These are phyloP conservation scores for Galerucella pusilla DNA, from an alignment of 2,888 invertebrate genomes.

Conservation along the genomic window DNA sequence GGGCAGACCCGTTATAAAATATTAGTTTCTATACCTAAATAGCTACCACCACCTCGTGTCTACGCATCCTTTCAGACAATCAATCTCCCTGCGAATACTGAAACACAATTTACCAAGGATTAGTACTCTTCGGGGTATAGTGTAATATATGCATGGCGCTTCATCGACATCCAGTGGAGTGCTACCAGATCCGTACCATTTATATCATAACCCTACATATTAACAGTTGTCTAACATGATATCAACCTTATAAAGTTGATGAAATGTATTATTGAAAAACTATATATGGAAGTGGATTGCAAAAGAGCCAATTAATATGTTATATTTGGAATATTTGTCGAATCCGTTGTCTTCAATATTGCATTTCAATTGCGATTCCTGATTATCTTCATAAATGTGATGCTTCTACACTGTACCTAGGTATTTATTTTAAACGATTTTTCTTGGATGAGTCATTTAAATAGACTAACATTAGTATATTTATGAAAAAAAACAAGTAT, in stretches of 20 bases:
- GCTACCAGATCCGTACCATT: conserved; percentile 2
- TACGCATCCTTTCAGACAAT: conserved; percentile 28
- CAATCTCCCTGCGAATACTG: conserved; percentile 35
- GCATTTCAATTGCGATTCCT: no score
- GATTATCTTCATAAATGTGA: no score
- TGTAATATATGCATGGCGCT: conserved; percentile 34
- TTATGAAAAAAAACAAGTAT: no score
- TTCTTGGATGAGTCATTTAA: no score
- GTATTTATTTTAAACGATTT: no score
- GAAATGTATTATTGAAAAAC: neutral
- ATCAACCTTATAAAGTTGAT: neutral
- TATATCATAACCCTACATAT: neutral
- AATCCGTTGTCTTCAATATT: no score
- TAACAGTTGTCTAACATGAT: neutral
- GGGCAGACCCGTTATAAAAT: neutral
- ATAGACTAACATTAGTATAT: no score
- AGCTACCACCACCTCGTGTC: conserved; percentile 10
- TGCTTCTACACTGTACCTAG: no score
- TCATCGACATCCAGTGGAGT: conserved; percentile 19
- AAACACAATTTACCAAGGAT: conserved; percentile 38
- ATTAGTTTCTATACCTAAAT: neutral
- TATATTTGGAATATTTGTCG: no score
- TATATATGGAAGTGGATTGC: no score
- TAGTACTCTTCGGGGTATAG: conserved; percentile 29
- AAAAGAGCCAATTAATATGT: no score